Conservation (phyloP, 2,113 vertebrate species). For the Istiophorus platypterus region DNA sequence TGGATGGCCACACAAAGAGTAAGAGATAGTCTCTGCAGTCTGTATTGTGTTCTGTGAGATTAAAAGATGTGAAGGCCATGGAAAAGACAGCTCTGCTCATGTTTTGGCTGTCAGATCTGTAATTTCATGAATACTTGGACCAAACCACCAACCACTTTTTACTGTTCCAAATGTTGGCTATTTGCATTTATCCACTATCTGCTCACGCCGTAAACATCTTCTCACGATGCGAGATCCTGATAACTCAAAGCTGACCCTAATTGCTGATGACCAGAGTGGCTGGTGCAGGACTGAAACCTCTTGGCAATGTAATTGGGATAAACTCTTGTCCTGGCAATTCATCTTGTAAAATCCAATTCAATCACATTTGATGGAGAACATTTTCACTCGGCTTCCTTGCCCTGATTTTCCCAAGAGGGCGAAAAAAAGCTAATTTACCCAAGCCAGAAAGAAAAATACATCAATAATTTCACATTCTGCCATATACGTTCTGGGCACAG, state of each 20-base stretch:
- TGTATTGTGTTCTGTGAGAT: conserved; percentile 55
- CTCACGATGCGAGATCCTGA: conserved; percentile 62
- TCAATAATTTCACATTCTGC: conserved; percentile 72
- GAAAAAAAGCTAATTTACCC: conserved; percentile 73
- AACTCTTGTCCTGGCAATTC: conserved; percentile 78
- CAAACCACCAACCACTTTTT: conserved; percentile 54
- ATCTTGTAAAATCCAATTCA: conserved; percentile 83
- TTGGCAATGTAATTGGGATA: conserved; percentile 78
- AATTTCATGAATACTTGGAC: conserved; percentile 62
- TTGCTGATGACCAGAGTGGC: conserved; percentile 75
- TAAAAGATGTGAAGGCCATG: conserved; percentile 65
- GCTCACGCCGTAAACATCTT: conserved; percentile 60
- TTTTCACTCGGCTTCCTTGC: conserved; percentile 65
- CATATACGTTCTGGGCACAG: conserved; percentile 37
- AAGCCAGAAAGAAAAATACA: conserved; percentile 61
- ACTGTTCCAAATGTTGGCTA: conserved; percentile 35
- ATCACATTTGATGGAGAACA: conserved; percentile 78
- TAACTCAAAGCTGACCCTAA: conserved; percentile 71
- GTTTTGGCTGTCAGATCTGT: conserved; percentile 69
- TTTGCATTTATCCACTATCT: conserved; percentile 64
- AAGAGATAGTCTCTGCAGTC: conserved; percentile 40
- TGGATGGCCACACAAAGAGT: conserved; percentile 55
- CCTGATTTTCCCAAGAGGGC: conserved; percentile 57
- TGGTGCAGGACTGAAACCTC: conserved; percentile 66
- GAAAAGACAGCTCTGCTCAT: conserved; percentile 47